phyloP scores from a whole-genome alignment of 2,797 vertebrate species.

The Sebastes matsubarae region DNA sequence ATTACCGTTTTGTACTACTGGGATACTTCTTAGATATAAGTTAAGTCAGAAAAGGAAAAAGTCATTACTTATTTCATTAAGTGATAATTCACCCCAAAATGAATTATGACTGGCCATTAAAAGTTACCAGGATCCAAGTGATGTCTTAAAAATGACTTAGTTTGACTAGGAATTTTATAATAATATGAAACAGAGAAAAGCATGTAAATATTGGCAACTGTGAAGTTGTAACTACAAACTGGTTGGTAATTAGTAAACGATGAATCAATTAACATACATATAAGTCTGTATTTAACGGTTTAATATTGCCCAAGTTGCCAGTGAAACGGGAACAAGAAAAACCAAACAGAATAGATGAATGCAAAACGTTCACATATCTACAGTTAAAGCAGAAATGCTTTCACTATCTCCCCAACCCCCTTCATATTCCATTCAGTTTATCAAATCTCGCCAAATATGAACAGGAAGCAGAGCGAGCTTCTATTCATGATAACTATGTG shows the following conservation, averaged over 20 bases:
- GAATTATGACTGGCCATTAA: neutral
- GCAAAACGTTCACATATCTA: conserved; percentile 12
- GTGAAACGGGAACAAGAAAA: neutral
- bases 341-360: neutral
- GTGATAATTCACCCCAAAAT: conserved; percentile 4
- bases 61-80: conserved; percentile 1
- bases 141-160: neutral
- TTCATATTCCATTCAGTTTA: conserved; percentile 46
- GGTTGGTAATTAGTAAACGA: neutral
- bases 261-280: neutral
- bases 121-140: neutral
- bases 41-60: neutral
- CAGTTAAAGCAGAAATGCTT: conserved; percentile 15
- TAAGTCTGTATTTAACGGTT: neutral
- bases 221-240: neutral
- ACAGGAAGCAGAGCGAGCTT: conserved; percentile 63
- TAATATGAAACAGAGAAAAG: neutral
- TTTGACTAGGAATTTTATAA: neutral
- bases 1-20: conserved; percentile 27
- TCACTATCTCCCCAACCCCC: conserved; percentile 4
- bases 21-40: conserved; percentile 5
- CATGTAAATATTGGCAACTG: neutral
- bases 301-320: neutral
- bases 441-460: conserved; percentile 60
- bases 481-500: conserved; percentile 61